Evolutionary conservation across 2,888 invertebrate genomes (phyloP).

Genomic region (Timandra comae): DNA sequence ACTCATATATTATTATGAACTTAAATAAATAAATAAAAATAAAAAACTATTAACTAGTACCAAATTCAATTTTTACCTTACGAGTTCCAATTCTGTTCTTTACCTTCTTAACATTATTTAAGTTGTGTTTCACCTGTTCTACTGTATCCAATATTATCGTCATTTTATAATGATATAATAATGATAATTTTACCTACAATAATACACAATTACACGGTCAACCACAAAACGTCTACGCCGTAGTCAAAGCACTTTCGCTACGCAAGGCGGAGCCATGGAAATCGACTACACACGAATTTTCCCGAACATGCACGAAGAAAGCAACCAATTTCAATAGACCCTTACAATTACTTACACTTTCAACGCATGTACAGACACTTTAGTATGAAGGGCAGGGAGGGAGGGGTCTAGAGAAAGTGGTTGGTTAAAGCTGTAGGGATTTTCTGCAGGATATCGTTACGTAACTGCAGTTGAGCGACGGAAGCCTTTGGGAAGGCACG

Average conservation of each 20-base stretch:
- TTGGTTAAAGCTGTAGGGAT: conserved; percentile 39
- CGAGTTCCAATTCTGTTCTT: too few relatives aligned
- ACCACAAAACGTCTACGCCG: conserved; percentile 21
- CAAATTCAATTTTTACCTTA: too few relatives aligned
- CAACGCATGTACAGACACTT: neutral
- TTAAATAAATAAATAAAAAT: too few relatives aligned
- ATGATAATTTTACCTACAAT: too few relatives aligned
- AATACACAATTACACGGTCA: too few relatives aligned
- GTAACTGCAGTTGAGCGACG: conserved; percentile 64
- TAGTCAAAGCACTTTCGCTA: conserved; percentile 36
- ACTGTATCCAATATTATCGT: too few relatives aligned
- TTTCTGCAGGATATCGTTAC: conserved; percentile 57
- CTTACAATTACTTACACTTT: conserved; percentile 11
- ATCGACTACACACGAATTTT: conserved; percentile 44
- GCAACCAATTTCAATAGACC: conserved; percentile 35
- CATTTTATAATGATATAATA: too few relatives aligned
- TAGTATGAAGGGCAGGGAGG: conserved; percentile 12
- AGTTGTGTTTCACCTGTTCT: too few relatives aligned
- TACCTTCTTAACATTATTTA: too few relatives aligned
- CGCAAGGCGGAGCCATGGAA: conserved; percentile 53
- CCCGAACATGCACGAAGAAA: conserved; percentile 44
- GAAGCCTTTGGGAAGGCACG: conserved; percentile 46
- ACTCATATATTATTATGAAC: too few relatives aligned
- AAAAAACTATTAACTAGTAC: too few relatives aligned
- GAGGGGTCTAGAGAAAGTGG: conserved; percentile 36